phyloP scores from a whole-genome alignment of 2,888 invertebrate species.

The Synanthedon andrenaeformis region DNA sequence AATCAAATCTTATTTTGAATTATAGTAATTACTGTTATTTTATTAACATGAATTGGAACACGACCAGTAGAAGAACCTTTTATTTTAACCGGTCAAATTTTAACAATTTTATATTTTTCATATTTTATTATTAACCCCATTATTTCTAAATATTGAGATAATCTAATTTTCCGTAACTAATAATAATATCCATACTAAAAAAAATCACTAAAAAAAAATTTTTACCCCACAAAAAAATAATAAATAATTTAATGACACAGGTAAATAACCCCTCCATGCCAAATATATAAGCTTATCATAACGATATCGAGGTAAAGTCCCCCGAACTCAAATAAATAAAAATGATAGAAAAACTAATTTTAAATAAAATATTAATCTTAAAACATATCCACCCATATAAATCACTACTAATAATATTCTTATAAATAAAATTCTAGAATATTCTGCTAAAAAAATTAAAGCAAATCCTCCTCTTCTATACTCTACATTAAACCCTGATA shows the following conservation, averaged over 20 bases:
- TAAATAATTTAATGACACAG: slow-evolving; percentile 73
- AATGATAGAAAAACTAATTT: slow-evolving; percentile 68
- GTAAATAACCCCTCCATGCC: slow-evolving; percentile 75
- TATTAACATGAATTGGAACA: slow-evolving; percentile 80
- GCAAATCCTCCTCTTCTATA: slow-evolving; percentile 79
- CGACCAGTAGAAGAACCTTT: slow-evolving; percentile 77
- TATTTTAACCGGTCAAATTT: slow-evolving; percentile 70
- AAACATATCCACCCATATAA: slow-evolving; percentile 67
- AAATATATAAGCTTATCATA: slow-evolving; percentile 82
- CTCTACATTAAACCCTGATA: slow-evolving; percentile 84
- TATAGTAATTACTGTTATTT: slow-evolving; percentile 63
- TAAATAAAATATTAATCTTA: slow-evolving; percentile 63
- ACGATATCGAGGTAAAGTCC: slow-evolving; percentile 77
- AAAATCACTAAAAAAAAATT: slow-evolving; percentile 45
- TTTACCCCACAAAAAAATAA: slow-evolving; percentile 70
- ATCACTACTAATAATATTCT: slow-evolving; percentile 70
- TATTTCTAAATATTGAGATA: slow-evolving; percentile 67
- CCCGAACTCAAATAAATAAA: slow-evolving; percentile 75
- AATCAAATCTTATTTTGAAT: slow-evolving; percentile 73
- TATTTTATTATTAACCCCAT: slow-evolving; percentile 70
- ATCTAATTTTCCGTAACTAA: slow-evolving; percentile 55
- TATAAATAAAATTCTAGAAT: slow-evolving; percentile 78
- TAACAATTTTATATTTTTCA: slow-evolving; percentile 70
- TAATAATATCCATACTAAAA: slow-evolving; percentile 62
- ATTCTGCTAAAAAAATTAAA: slow-evolving; percentile 79